Evolutionary conservation across 2,888 invertebrate species (phyloP), one percentile per base, ranked within the genome.

Genomic region (Leptopilina syphax): DNA sequence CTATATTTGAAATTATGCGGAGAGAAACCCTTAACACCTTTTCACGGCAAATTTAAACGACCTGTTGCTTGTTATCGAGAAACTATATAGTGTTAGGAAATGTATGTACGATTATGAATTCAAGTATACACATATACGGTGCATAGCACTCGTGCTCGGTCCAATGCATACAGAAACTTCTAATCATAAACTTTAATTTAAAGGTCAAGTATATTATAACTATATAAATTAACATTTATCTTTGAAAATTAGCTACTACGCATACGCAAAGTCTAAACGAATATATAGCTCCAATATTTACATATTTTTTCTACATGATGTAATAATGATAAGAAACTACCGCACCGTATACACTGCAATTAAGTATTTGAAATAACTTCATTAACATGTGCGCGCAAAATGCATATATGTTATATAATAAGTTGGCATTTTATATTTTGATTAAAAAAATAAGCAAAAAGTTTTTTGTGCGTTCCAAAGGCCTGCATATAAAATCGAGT

Each of bases 11-110:
- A 76, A 8, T 12, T 77, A 34, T 60, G 79, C 65, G 66, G 63
- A 67, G 12, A 60, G 65, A 79, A 73, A 73, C 47, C 77, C 81
- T 80, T 78, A 81, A 82, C 79, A 78, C 79, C 70, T 81, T 41
- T 34, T 34, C 41, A 65, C 73, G 24, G 34, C 79, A 80, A 81
- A 83, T 81, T 79, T 82, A 68, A 80, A 76, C 80, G 83, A 84
- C 84, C 84, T 84, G 84, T 84, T 84, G 83, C 84, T 77, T 78
- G 76, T 76, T 82, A 78, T 76, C 77, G 80, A 78, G 78, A 76
- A 78, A 70, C 79, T 34, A 34, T 34, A 34, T 65, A 63, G 65
- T 60, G 70, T 47, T 77, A 24, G 66, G 50, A 68, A 8, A 50
- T 63, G 8, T 8, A 63, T 63, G 63, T 8, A 18, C 63, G 63